Percentiles rank a stretch among this genome's conserved stretches.
These are phyloP conservation scores for Ageneiosus marmoratus DNA, from an alignment of 2,113 vertebrate species.

Conservation along the genomic window DNA sequence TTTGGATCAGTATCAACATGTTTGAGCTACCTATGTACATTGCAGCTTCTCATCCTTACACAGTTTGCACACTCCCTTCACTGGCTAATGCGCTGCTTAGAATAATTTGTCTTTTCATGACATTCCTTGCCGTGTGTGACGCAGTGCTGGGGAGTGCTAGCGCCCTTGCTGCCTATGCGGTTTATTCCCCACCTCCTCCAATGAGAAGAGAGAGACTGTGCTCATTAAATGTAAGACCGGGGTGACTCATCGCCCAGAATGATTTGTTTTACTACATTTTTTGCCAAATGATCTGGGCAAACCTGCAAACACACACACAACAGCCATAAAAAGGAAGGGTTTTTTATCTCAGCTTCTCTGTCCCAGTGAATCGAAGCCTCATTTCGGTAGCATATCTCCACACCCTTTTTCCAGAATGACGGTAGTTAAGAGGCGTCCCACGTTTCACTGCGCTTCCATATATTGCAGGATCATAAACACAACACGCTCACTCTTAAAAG, in stretches of 20 bases:
- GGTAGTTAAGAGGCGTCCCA: conserved; percentile 51
- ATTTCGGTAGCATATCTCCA: conserved; percentile 38
- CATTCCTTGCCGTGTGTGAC: conserved; percentile 50
- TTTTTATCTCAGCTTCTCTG: neutral
- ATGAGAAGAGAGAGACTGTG: conserved; percentile 48
- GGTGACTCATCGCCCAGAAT: conserved; percentile 61
- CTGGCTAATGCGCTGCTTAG: conserved; percentile 41
- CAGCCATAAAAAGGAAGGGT: neutral
- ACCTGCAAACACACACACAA: conserved; percentile 30
- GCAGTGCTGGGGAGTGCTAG: conserved; percentile 52
- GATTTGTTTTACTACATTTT: conserved; percentile 45
- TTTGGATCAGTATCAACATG: neutral
- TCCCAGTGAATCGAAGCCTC: conserved; percentile 28
- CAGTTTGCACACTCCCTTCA: conserved; percentile 25
- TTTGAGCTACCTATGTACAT: neutral
- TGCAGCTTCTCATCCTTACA: neutral
- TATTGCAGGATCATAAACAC: conserved; percentile 51
- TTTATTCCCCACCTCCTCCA: conserved; percentile 41
- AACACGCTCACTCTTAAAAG: conserved; percentile 13
- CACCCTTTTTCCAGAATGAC: conserved; percentile 31
- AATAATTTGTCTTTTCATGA: conserved; percentile 64
- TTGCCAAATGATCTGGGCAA: conserved; percentile 46
- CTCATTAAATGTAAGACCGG: conserved; percentile 68
- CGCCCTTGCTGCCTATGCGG: conserved; percentile 40
- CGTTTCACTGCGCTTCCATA: conserved; percentile 53